phyloP scores from a whole-genome alignment of 2,888 invertebrate species.

The Alviniconcha strummeri region DNA sequence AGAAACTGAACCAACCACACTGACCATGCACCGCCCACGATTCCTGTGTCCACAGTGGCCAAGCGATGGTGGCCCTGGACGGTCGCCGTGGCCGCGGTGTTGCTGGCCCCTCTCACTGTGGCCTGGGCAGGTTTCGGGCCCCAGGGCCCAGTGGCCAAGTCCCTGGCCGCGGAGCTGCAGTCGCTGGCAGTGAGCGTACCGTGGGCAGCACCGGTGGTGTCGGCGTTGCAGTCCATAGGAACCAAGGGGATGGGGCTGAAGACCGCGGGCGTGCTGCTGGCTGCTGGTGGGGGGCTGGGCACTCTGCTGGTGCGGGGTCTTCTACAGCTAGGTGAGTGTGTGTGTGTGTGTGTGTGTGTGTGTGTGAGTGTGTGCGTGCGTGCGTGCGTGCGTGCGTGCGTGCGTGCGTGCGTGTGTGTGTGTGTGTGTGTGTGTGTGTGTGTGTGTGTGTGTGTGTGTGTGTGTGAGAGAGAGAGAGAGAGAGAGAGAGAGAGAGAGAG shows the following conservation, averaged over 20 bases:
- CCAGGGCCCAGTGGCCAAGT: not conserved
- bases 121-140: not conserved
- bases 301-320: not conserved
- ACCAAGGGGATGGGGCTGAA: conserved; percentile 26
- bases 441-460: conserved; percentile 7
- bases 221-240: conserved; percentile 16
- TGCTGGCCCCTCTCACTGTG: not conserved
- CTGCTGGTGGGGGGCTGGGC: not conserved
- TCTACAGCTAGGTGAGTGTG: not conserved
- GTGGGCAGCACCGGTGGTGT: not conserved
- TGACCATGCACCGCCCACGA: too few relatives aligned
- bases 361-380: conserved; percentile 9
- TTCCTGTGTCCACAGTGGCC: not conserved
- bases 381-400: conserved; percentile 5
- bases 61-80: conserved; percentile 4
- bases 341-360: not conserved
- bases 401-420: not conserved
- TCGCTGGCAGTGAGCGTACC: not conserved
- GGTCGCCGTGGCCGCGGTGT: not conserved
- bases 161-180: conserved; percentile 21
- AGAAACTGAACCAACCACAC: too few relatives aligned
- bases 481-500: not conserved
- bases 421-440: conserved; percentile 5
- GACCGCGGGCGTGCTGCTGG: not conserved
- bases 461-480: conserved; percentile 7